phyloP scores from a whole-genome alignment of 2,113 vertebrate species.

The Pseudorhombus dupliciocellatus region DNA sequence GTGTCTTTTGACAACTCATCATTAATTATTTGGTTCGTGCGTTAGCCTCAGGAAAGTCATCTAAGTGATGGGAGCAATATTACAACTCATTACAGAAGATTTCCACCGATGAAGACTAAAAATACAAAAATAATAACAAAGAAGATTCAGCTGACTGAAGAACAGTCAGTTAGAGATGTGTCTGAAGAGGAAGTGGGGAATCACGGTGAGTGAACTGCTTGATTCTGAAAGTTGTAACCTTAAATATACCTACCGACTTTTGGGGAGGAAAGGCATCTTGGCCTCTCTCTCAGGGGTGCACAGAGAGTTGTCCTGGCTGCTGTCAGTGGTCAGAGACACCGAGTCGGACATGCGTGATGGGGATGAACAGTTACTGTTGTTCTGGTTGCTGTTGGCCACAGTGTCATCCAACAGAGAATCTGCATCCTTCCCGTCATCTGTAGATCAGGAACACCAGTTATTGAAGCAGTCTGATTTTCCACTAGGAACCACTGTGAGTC shows the following conservation, averaged over 20 bases:
- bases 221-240: too few relatives aligned
- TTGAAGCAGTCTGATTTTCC: not conserved
- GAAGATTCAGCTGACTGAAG: too few relatives aligned
- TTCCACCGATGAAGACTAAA: too few relatives aligned
- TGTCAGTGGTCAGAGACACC: constrained; percentile 96
- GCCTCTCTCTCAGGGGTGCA: constrained; percentile 92
- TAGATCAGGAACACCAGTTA: constrained; percentile 14
- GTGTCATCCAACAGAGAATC: constrained; percentile 96
- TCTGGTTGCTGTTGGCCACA: constrained; percentile 97
- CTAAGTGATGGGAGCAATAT: too few relatives aligned
- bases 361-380: constrained; percentile 98
- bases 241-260: constrained; percentile 83
- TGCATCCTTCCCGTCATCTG: constrained; percentile 89
- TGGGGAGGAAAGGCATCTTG: constrained; percentile 83
- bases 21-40: too few relatives aligned
- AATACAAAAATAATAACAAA: too few relatives aligned
- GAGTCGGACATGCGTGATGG: constrained; percentile 99
- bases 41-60: too few relatives aligned
- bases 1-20: too few relatives aligned
- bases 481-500: not conserved
- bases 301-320: constrained; percentile 94
- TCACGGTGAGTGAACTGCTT: too few relatives aligned
- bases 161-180: too few relatives aligned
- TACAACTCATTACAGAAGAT: too few relatives aligned
- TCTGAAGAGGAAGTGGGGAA: too few relatives aligned